These are phyloP conservation scores for Sparus aurata DNA, from an alignment of 2,797 vertebrate species.

Conservation along the genomic window DNA sequence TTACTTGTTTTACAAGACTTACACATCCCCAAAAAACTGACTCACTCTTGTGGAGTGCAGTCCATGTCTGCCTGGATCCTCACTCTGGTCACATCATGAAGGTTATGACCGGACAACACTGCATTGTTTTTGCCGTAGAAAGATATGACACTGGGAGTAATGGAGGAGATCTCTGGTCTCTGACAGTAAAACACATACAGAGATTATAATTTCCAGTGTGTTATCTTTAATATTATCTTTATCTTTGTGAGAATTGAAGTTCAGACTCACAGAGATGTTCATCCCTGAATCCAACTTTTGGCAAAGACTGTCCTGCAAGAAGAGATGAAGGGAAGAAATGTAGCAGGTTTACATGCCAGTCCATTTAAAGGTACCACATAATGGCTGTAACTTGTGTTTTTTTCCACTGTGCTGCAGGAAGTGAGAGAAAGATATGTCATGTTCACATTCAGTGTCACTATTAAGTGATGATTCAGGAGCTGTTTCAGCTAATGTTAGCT, in stretches of 20 bases:
- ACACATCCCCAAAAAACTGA: slow-evolving; percentile 57
- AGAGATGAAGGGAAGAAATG: not conserved
- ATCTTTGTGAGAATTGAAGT: not conserved
- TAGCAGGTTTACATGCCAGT: not conserved
- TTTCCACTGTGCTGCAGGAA: no score
- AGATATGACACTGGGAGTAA: slow-evolving; percentile 86
- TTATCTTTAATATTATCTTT: no score
- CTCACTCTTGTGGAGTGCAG: slow-evolving; percentile 90
- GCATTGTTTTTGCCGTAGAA: slow-evolving; percentile 88
- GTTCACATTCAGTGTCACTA: no score
- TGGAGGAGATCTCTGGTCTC: slow-evolving; percentile 85
- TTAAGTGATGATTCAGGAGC: not conserved
- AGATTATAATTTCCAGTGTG: not conserved
- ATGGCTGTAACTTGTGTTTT: no score
- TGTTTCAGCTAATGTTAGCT: not conserved
- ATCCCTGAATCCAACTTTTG: not conserved
- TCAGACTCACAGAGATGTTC: slow-evolving; percentile 67
- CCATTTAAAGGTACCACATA: not conserved
- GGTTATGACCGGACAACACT: slow-evolving; percentile 87
- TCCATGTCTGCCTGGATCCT: slow-evolving; percentile 82
- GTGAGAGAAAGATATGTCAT: no score
- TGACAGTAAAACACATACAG: slow-evolving; percentile 50
- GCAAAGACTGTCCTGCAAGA: slow-evolving; percentile 64
- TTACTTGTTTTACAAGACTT: no score
- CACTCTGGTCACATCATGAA: slow-evolving; percentile 83